Conservation (phyloP, 2,113 vertebrate genomes). For the Burhinus bistriatus region DNA sequence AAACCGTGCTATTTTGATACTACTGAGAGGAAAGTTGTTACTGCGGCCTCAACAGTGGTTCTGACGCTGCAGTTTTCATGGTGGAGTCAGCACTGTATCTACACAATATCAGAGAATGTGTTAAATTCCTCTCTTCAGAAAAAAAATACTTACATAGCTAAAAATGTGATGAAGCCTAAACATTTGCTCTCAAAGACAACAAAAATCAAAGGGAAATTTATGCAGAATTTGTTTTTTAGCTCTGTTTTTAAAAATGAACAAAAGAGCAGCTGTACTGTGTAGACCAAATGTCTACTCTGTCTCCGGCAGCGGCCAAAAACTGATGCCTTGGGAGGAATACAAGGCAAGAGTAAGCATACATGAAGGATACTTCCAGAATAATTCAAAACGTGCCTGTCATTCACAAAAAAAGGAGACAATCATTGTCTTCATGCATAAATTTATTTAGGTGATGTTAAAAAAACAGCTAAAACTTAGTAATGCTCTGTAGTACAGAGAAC, state of each 20-base stretch:
- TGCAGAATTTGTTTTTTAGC: not conserved
- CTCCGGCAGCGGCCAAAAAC: not conserved
- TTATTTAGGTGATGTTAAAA: not conserved
- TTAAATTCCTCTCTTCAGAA: constrained; percentile 14
- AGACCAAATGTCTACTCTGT: not conserved
- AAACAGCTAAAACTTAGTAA: not conserved
- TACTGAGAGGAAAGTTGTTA: constrained; percentile 6
- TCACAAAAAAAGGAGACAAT: not conserved
- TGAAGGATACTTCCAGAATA: not conserved
- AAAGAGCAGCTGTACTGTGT: constrained; percentile 30
- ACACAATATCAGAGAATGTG: not conserved
- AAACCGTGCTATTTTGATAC: constrained; percentile 6
- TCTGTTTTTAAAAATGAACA: constrained; percentile 25
- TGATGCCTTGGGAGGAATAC: not conserved
- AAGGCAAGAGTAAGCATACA: not conserved
- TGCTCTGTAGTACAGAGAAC: not conserved
- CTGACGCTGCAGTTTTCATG: constrained; percentile 32
- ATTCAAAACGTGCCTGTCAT: not conserved
- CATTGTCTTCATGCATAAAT: not conserved
- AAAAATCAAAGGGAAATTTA: constrained; percentile 17
- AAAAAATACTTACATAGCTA: not conserved
- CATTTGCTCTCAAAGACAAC: constrained; percentile 16
- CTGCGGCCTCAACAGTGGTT: not conserved
- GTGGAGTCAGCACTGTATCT: not conserved
- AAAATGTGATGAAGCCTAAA: constrained; percentile 23